Percentiles rank a stretch among this genome's conserved stretches.
Conservation (phyloP, 1,140 invertebrate genomes). For the Subanguina moxae region DNA sequence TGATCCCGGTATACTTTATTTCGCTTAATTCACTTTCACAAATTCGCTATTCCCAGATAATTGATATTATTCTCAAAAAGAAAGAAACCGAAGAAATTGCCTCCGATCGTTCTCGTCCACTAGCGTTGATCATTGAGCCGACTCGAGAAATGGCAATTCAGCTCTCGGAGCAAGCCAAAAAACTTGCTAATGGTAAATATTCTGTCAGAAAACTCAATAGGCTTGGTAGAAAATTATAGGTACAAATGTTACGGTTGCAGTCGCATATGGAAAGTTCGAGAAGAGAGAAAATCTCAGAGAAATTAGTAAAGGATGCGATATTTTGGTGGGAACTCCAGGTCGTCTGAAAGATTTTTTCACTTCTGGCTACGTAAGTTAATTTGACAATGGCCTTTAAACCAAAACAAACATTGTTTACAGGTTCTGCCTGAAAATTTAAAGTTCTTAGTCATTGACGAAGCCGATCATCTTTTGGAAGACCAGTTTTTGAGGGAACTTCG, state of each 20-base stretch:
- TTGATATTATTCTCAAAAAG: slow-evolving; percentile 85
- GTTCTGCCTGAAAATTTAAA: slow-evolving; percentile 69
- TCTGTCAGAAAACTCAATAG: not conserved
- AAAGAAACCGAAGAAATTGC: slow-evolving; percentile 52
- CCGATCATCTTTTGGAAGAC: slow-evolving; percentile 88
- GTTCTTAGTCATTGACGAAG: slow-evolving; percentile 87
- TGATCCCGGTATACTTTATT: slow-evolving; percentile 92
- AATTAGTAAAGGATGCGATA: slow-evolving; percentile 68
- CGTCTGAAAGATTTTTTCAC: slow-evolving; percentile 79
- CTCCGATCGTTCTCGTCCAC: slow-evolving; percentile 82
- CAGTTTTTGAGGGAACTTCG: slow-evolving; percentile 50
- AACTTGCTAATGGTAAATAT: slow-evolving; percentile 77
- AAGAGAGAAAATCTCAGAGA: slow-evolving; percentile 27
- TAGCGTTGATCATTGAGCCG: slow-evolving; percentile 86
- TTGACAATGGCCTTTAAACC: too few relatives aligned
- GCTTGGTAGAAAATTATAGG: slow-evolving; percentile 17
- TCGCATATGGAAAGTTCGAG: slow-evolving; percentile 41
- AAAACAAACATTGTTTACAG: slow-evolving; percentile 22
- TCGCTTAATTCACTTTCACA: too few relatives aligned
- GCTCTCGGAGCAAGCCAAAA: slow-evolving; percentile 91
- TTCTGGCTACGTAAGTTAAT: slow-evolving; percentile 66
- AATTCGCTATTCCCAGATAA: too few relatives aligned
- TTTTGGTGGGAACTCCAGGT: slow-evolving; percentile 88
- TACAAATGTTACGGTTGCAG: slow-evolving; percentile 41
- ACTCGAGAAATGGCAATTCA: slow-evolving; percentile 92